These are phyloP conservation scores for Pipistrellus pygmaeus DNA, from an alignment of 2,797 vertebrate genomes.

Conservation along the genomic window DNA sequence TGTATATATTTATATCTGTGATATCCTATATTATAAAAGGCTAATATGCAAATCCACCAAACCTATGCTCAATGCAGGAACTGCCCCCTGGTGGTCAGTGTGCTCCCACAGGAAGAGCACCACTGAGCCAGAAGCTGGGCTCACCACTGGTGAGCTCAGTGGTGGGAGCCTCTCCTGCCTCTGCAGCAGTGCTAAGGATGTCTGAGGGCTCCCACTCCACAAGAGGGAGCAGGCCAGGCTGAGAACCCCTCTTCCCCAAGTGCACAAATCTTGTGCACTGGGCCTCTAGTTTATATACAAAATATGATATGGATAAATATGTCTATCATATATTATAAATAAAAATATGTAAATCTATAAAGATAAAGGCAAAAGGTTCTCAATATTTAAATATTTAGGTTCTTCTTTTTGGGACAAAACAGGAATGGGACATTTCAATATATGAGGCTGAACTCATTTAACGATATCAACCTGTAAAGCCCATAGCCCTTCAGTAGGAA, in stretches of 20 bases:
- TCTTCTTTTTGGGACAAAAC: neutral
- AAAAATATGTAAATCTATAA: neutral
- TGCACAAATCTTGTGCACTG: too few species aligned
- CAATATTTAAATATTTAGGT: neutral
- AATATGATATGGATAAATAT: neutral
- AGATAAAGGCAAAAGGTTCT: neutral
- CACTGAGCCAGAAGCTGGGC: too few species aligned
- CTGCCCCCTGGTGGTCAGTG: too few species aligned
- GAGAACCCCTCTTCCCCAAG: rapidly evolving
- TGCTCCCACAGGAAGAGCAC: too few species aligned
- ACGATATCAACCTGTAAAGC: neutral
- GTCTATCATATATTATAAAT: neutral
- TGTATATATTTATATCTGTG: neutral
- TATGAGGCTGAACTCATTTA: neutral
- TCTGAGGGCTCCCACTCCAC: too few species aligned
- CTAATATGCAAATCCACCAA: neutral
- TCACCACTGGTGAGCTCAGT: too few species aligned
- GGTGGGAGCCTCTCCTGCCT: too few species aligned
- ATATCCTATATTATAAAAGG: neutral
- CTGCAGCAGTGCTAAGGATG: too few species aligned
- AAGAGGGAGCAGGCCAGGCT: too few species aligned
- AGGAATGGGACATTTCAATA: neutral
- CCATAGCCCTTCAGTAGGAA: neutral
- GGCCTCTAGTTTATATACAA: neutral
- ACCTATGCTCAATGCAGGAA: too few species aligned